Evolutionary conservation across 2,888 invertebrate genomes (phyloP).

Genomic region (Plebejus melissa): DNA sequence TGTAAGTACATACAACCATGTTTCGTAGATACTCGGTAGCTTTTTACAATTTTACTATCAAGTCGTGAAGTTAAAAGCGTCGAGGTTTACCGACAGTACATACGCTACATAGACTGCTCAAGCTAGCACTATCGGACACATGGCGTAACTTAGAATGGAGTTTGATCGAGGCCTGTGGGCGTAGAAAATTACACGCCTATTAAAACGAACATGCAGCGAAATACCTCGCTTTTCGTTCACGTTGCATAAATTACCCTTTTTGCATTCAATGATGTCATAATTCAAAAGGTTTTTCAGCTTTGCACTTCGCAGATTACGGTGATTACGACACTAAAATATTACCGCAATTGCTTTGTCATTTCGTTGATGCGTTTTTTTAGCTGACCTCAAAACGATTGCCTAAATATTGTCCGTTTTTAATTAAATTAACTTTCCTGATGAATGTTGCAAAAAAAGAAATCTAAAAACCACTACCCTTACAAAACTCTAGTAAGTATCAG

Average conservation of each 20-base stretch:
- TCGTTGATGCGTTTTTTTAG: background rate
- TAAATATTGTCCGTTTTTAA: too few species aligned
- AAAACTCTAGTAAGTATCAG: too few species aligned
- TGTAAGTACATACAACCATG: too few species aligned
- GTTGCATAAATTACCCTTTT: conserved; percentile 34
- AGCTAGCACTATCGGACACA: conserved; percentile 29
- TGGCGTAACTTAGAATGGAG: conserved; percentile 37
- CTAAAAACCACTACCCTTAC: too few species aligned
- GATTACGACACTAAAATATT: conserved; percentile 3
- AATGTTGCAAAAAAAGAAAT: too few species aligned
- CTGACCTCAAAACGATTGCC: background rate
- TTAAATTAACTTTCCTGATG: too few species aligned
- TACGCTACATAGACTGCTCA: conserved; percentile 22
- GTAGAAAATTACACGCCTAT: conserved; percentile 39
- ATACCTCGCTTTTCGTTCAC: conserved; percentile 31
- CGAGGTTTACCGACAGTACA: background rate
- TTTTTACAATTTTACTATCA: background rate
- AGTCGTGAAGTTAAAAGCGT: conserved; percentile 7
- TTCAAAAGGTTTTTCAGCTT: conserved; percentile 1
- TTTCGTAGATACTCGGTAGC: background rate
- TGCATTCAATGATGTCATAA: conserved; percentile 20
- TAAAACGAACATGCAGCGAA: conserved; percentile 39
- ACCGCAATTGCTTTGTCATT: background rate
- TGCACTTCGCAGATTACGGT: background rate
- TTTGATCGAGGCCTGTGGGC: conserved; percentile 39